Base-by-base conservation (phyloP, 2,113 vertebrate species). In the Labeo catla region DNA sequence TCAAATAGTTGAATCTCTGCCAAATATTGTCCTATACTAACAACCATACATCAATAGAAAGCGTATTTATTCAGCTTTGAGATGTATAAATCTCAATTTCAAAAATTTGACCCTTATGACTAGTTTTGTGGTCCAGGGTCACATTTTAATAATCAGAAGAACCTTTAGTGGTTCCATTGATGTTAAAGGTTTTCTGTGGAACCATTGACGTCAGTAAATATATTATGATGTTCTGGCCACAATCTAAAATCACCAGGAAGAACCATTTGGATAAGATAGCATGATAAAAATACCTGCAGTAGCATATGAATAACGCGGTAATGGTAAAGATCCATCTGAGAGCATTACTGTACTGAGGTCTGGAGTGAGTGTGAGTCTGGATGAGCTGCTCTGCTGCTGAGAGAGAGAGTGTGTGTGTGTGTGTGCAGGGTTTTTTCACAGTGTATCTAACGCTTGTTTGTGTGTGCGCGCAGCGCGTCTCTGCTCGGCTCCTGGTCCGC, bases 401-500 rank as follows among this genome's bases (percentile, higher is more conserved):
- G 39, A 39, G 39, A 39, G 39, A 39, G 39, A 3, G 28, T 70
- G 66, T 70, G 66, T 70, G 73, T 74, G 72, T 50, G 73, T 9
- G 70, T 7, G 73, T 0, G 65, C 7, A 8, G 28, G 65, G 28
- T 72, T 72, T 72, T 72, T 72, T 72, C 8, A 72, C 7, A 68
- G 68, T 72, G 68, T 45, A 6, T 72, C 68, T 72, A 72, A 72
- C 68, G 4, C 6, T 19, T 66, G 61, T 65, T 39, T 81, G 79
- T 81, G 78, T 81, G 11, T 65, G 61, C 57, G 52, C 94, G 94
- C 95, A 95, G 94, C 93, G 94, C 96, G 89, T 98, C 97, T 90
- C 96, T 96, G 95, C 96, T 97, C 83, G 97, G 97, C 87, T 96
- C 97, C 91, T 98, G 97, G 98, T 98, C 97, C 93, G 95, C 96